Evolutionary conservation across 2,797 vertebrate genomes (phyloP).

Genomic region (Sebastes itinus): DNA sequence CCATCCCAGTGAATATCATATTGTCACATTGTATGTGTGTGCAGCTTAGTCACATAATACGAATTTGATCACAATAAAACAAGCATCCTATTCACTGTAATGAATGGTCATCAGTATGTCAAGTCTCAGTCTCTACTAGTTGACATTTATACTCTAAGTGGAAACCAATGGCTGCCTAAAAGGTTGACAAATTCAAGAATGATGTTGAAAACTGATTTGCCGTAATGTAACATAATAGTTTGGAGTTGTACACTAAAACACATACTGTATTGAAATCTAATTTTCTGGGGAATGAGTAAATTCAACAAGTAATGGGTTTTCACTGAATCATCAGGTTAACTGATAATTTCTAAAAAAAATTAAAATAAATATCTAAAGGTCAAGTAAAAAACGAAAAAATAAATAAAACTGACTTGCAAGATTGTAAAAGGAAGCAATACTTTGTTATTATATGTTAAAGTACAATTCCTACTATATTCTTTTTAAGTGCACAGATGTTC

Average conservation of each 20-base stretch:
- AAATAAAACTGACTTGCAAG: too few species aligned
- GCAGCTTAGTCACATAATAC: neutral
- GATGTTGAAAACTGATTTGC: neutral
- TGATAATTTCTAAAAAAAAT: neutral
- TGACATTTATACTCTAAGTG: neutral
- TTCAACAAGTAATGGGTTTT: neutral
- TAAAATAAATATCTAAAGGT: too few species aligned
- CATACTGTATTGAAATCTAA: neutral
- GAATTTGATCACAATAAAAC: neutral
- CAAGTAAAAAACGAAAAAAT: too few species aligned
- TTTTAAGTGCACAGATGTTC: too few species aligned
- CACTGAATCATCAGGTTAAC: neutral
- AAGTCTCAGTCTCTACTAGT: neutral
- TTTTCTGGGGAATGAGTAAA: neutral
- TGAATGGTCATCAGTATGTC: neutral
- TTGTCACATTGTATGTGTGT: neutral
- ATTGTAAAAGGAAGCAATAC: too few species aligned
- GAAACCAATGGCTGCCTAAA: neutral
- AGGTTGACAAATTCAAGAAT: neutral
- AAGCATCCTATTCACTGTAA: neutral
- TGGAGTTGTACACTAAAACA: neutral
- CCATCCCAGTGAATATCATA: neutral
- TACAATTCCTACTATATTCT: too few species aligned
- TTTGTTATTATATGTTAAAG: too few species aligned
- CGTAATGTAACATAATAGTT: neutral